Evolutionary conservation across 64 coral and sea anemone species (phyloP), one percentile per base, ranked within the genome.

Genomic region (Actinia equina): DNA sequence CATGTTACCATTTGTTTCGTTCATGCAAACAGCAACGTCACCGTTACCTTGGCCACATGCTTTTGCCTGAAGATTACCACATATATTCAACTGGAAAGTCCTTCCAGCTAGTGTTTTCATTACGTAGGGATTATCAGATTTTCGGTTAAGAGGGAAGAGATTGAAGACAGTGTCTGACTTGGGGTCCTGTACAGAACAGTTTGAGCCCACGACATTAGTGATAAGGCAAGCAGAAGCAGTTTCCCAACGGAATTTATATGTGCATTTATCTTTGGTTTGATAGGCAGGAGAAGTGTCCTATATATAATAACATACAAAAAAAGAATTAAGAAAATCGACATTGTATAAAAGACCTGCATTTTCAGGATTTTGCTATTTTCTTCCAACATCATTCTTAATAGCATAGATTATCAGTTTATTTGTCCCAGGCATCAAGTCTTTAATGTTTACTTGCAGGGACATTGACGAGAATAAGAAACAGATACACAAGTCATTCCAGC

Each of bases 161-260:
- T 94, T 89, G 20, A 89, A 94, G 11, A 42, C 79, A 22, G 87
- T 94, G 76, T 58, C 84, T 17, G 92, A 89, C 43, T 89, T 89
- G 18, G 92, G 88, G 59, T 94, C 92, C 45, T 86, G 44, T 15
- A 94, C 83, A 2, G 30, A 25, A 74, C 92, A 94, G 44, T 89
- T 65, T 2, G 22, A 7, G 51, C 92, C 92, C 9, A 71, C 52
- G 41, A 59, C 51, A 18, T 89, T 89, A n/a, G 20, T 52, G 20
- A 94, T 86, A 27, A 30, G 42, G 77, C 92, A 94, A 43, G 87
- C 82, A 44, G 92, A 88, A 41, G 88, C 92, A 14, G 77, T 81
- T 44, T 86, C 46, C 82, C 87, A 94, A 41, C 16, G 7, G 46
- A 89, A 89, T 56, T 71, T 87, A 41, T 83, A 92, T 0, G 49